phyloP scores from a whole-genome alignment of 1,140 invertebrate genomes.

The Frieseomelitta varia region DNA sequence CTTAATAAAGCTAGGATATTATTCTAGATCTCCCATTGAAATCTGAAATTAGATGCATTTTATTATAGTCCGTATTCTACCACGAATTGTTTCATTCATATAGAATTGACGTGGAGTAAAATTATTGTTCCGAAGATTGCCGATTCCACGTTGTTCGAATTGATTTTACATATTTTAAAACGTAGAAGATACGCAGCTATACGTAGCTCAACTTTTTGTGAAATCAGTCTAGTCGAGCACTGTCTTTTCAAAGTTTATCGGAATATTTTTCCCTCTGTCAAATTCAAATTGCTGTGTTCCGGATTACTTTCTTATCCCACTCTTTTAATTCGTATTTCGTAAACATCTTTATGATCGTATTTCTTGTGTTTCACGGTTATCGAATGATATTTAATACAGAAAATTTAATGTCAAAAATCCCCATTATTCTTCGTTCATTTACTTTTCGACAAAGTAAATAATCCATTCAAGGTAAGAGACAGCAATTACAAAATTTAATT shows the following conservation, averaged over 20 bases:
- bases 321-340: not conserved
- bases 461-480: no score
- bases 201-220: not conserved
- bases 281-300: slow-evolving; percentile 30
- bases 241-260: slow-evolving; percentile 43
- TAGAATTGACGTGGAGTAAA: no score
- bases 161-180: not conserved
- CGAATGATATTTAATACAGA: not conserved
- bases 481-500: not conserved
- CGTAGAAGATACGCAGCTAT: not conserved
- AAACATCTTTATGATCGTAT: not conserved
- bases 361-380: not conserved
- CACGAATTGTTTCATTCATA: no score
- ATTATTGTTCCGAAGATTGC: no score
- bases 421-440: not conserved
- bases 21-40: not conserved
- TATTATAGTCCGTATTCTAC: not conserved
- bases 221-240: not conserved
- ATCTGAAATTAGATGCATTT: not conserved
- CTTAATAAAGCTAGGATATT: not conserved
- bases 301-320: not conserved
- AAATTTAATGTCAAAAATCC: not conserved
- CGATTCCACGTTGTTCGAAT: not conserved
- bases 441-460: not conserved
- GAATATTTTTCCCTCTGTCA: slow-evolving; percentile 5